Conservation (phyloP, 2,888 invertebrate species). For the Tenthredo mesomela region DNA sequence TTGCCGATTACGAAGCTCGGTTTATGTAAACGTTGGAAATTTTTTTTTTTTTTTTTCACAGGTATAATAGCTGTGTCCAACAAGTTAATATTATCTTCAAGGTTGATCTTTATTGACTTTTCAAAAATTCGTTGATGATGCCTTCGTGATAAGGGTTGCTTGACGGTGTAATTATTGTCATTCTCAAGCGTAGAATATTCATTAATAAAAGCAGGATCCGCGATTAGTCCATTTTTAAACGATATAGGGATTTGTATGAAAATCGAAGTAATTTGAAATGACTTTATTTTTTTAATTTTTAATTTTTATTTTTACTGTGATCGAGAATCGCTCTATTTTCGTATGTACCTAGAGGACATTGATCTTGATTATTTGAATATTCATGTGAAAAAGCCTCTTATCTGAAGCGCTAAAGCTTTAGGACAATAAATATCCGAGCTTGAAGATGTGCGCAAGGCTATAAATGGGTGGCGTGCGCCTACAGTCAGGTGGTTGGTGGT, state of each 20-base stretch:
- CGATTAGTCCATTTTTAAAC: too few species aligned
- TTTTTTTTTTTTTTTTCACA: too few species aligned
- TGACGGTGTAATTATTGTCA: too few species aligned
- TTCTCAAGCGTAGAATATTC: too few species aligned
- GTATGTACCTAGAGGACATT: conserved; percentile 11
- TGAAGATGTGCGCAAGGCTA: conserved; percentile 63
- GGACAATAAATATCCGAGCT: conserved; percentile 46
- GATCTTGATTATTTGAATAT: conserved; percentile 19
- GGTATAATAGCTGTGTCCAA: too few species aligned
- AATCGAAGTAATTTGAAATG: neutral
- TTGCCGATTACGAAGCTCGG: too few species aligned
- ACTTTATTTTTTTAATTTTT: neutral
- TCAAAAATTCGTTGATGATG: too few species aligned
- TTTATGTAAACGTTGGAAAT: too few species aligned
- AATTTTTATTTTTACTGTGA: neutral
- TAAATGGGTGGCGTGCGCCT: conserved; percentile 60
- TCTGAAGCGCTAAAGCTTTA: conserved; percentile 18
- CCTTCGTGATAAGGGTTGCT: too few species aligned
- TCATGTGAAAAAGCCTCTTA: conserved; percentile 34
- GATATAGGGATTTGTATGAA: neutral
- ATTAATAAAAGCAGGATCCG: too few species aligned
- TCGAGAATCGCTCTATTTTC: neutral
- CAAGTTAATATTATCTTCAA: too few species aligned
- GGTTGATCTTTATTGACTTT: too few species aligned
- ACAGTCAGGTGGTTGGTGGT: conserved; percentile 61